Evolutionary conservation across 2,888 invertebrate species (phyloP).

Genomic region (Aricia artaxerxes): DNA sequence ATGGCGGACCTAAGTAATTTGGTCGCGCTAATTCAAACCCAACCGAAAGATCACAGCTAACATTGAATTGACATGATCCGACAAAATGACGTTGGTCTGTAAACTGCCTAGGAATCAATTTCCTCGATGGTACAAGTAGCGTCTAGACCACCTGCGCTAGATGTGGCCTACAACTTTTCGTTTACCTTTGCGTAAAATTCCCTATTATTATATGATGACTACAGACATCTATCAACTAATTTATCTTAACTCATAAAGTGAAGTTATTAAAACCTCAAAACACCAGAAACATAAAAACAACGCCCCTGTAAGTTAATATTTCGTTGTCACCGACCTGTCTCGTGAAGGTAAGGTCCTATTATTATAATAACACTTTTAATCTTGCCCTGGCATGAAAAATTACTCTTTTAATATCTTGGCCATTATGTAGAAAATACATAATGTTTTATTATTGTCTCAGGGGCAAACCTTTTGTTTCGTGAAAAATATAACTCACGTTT

Average conservation of each 20-base stretch:
- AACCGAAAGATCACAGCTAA: too few relatives aligned
- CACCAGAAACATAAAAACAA: not conserved
- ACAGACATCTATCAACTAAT: not conserved
- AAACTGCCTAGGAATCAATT: too few relatives aligned
- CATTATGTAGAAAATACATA: constrained; percentile 41
- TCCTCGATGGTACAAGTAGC: too few relatives aligned
- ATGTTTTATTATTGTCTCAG: constrained; percentile 38
- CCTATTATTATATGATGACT: not conserved
- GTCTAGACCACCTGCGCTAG: too few relatives aligned
- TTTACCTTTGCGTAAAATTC: too few relatives aligned
- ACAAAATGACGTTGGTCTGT: too few relatives aligned
- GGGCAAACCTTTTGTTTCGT: constrained; percentile 38
- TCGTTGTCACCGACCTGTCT: constrained; percentile 29
- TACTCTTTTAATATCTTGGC: constrained; percentile 46
- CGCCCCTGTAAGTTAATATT: constrained; percentile 6
- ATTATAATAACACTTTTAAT: constrained; percentile 42
- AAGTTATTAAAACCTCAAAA: not conserved
- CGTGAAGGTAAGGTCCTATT: constrained; percentile 38
- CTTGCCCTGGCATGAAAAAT: constrained; percentile 43
- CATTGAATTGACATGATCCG: too few relatives aligned
- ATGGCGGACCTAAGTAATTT: too few relatives aligned
- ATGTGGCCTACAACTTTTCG: too few relatives aligned
- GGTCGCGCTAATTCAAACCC: too few relatives aligned
- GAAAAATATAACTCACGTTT: constrained; percentile 35
- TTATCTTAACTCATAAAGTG: not conserved